Percentiles rank a stretch among this genome's conserved stretches.
phyloP scores from a whole-genome alignment of 2,888 invertebrate species.

The Caenorhabditis auriculariae region DNA sequence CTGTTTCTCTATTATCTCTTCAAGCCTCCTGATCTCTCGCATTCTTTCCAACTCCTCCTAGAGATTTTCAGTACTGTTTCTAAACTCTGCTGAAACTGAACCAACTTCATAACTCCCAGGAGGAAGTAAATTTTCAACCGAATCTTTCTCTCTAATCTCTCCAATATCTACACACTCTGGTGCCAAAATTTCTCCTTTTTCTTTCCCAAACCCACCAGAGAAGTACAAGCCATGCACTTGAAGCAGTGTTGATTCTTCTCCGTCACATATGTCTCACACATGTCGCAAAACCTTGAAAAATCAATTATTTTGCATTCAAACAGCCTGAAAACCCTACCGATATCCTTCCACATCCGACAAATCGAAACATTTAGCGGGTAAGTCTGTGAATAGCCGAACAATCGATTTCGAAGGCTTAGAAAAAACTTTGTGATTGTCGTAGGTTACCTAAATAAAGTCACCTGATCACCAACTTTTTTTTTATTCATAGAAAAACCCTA shows the following conservation, averaged over 20 bases:
- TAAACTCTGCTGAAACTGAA: no score
- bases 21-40: no score
- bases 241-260: slow-evolving; percentile 50
- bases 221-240: slow-evolving; percentile 50
- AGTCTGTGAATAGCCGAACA: slow-evolving; percentile 55
- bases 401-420: slow-evolving; percentile 39
- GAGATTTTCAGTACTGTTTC: no score
- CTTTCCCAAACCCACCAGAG: slow-evolving; percentile 32
- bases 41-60: no score
- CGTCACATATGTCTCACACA: slow-evolving; percentile 48
- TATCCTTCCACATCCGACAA: slow-evolving; percentile 41
- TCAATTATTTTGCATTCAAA: not conserved
- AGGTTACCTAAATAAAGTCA: slow-evolving; percentile 42
- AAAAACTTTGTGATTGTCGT: slow-evolving; percentile 53
- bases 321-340: slow-evolving; percentile 16
- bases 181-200: no score
- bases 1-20: no score
- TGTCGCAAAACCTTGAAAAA: slow-evolving; percentile 42
- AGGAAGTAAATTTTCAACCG: no score
- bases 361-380: slow-evolving; percentile 34
- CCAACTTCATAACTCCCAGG: no score
- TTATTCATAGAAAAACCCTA: slow-evolving; percentile 20
- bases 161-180: no score
- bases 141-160: no score
- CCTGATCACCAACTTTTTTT: not conserved